Percentiles rank a stretch among this genome's conserved stretches.
Conservation (phyloP, 2,888 invertebrate species). For the Actias luna region DNA sequence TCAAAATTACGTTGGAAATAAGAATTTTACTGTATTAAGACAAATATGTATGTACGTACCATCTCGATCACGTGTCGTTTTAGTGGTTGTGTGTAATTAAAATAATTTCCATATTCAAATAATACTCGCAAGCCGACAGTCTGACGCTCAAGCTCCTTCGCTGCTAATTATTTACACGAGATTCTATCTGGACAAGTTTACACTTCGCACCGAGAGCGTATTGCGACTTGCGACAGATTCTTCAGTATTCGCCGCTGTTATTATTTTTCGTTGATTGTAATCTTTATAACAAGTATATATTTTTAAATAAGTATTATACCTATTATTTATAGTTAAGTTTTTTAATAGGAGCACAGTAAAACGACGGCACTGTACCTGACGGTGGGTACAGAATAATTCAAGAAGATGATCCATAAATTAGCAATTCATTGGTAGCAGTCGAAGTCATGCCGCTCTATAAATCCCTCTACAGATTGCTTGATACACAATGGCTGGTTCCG, state of each 20-base stretch:
- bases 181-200: conserved; percentile 4
- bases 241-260: neutral
- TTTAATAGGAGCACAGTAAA: no score
- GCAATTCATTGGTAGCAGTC: no score
- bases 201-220: neutral
- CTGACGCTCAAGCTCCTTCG: neutral
- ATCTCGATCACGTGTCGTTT: neutral
- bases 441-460: no score
- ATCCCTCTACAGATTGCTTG: no score
- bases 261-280: neutral
- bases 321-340: no score
- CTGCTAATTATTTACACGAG: conserved; percentile 6
- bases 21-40: neutral
- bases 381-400: no score
- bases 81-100: neutral
- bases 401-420: no score
- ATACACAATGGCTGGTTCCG: no score
- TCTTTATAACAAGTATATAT: neutral
- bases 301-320: no score
- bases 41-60: neutral
- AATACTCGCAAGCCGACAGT: neutral
- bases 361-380: no score
- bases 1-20: neutral
- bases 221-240: neutral
- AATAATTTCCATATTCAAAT: conserved; percentile 9